Base-by-base conservation (phyloP, 2,797 vertebrate species). In the Esox masquinongy region DNA sequence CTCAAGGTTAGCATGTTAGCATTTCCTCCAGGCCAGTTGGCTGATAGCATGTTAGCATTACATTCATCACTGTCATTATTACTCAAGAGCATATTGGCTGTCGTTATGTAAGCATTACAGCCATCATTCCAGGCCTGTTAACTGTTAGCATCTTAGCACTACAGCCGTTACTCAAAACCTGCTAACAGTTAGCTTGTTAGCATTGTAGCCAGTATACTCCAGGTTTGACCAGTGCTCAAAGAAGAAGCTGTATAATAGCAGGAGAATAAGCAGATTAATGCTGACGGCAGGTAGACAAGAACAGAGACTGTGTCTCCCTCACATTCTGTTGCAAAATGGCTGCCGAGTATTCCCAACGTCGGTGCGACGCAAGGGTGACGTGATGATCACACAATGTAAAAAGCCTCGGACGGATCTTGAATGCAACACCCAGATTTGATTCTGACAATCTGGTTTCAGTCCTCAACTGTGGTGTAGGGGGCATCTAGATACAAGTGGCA, bases 1-100 rank as follows among this genome's bases (percentile, higher is more conserved):
- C 67, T 51, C 5, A 19, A 49, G 61, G 63, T 49, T 68, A 4
- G 51, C 53, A 49, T 36, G 74, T 64, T 69, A 66, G 74, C 70
- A 24, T 67, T 1, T 22, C 71, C 51, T 70, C 19, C 36, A 43
- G 39, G 67, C 39, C 67, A 14, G n/a, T 24, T 34, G n/a, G 9
- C 19, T 68, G 49, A 12, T 69, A 47, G 36, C 36, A 34, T 24
- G 39, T 24, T 51, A 51, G 69, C 49, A 14, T 70, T 24, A 11
- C 16, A 14, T 16, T 12, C 14, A 26, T n/a, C 6, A 8, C 5
- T 3, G 56, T n/a, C 9, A 63, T 15, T 53, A 53, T 15, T 53
- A 53, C 50, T 15, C 19, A 15, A 53, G 50, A 5, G 8, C 22
- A n/a, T 14, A 17, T 63, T 63, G n/a, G n/a, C 51, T 56, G 61